Percentiles rank a stretch among this genome's conserved stretches.
These are phyloP conservation scores for Leiothrix lutea DNA, from an alignment of 2,113 vertebrate species.

Conservation along the genomic window DNA sequence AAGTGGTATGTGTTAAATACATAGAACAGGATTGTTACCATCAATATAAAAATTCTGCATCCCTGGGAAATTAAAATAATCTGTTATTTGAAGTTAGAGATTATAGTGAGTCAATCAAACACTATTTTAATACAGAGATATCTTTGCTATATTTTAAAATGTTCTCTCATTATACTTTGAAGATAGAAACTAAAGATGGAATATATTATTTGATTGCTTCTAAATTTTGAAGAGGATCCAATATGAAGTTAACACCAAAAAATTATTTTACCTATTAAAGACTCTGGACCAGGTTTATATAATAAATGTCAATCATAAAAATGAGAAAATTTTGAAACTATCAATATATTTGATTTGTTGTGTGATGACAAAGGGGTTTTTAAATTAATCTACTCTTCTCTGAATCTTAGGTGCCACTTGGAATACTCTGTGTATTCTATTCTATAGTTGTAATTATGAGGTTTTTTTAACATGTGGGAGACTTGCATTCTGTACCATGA, in stretches of 20 bases:
- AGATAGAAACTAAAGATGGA: neutral
- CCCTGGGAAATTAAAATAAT: neutral
- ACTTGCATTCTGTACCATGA: neutral
- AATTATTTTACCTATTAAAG: neutral
- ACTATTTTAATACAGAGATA: neutral
- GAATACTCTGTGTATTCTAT: neutral
- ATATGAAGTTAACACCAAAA: neutral
- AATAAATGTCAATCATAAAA: neutral
- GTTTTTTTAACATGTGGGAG: neutral
- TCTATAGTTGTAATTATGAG: neutral
- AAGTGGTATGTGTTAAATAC: neutral
- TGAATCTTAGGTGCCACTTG: neutral
- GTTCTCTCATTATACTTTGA: neutral
- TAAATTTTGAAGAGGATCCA: neutral
- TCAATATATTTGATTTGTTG: neutral
- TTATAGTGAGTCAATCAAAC: neutral
- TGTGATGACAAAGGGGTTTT: neutral
- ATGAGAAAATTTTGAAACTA: neutral
- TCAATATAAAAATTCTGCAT: neutral
- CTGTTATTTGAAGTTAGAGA: neutral
- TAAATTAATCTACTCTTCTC: neutral
- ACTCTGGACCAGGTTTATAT: neutral
- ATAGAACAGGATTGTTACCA: neutral
- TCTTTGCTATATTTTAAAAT: neutral
- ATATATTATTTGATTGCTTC: neutral